Evolutionary conservation across 2,797 vertebrate species (phyloP).

Genomic region (Neopelma chrysocephalum): DNA sequence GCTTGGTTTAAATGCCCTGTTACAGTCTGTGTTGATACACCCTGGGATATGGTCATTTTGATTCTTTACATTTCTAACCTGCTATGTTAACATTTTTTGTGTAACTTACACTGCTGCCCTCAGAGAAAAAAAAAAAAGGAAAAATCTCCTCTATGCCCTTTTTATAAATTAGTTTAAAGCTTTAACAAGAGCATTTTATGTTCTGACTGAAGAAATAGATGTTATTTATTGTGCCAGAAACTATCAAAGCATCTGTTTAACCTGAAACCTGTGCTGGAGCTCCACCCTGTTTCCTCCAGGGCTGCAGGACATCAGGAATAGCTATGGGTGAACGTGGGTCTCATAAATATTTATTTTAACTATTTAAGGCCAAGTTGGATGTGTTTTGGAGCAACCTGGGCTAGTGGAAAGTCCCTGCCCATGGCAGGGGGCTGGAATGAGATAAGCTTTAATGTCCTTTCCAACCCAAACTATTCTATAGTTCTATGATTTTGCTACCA

Average conservation of each 20-base stretch:
- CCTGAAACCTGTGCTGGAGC: neutral
- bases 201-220: neutral
- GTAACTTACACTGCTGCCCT: rapidly evolving
- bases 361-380: neutral
- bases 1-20: neutral
- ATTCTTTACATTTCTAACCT: neutral
- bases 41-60: neutral
- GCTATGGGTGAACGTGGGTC: rapidly evolving
- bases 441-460: neutral
- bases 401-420: neutral
- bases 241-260: neutral
- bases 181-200: neutral
- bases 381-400: neutral
- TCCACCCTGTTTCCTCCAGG: neutral
- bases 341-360: neutral
- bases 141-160: neutral
- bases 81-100: neutral
- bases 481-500: neutral
- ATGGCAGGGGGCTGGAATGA: neutral
- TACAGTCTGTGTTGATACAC: neutral
- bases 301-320: neutral
- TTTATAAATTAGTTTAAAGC: neutral
- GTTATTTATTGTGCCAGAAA: neutral
- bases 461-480: neutral
- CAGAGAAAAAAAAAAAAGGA: neutral